These are phyloP conservation scores for Litocranius walleri DNA, from an alignment of 2,113 vertebrate genomes.

Conservation along the genomic window DNA sequence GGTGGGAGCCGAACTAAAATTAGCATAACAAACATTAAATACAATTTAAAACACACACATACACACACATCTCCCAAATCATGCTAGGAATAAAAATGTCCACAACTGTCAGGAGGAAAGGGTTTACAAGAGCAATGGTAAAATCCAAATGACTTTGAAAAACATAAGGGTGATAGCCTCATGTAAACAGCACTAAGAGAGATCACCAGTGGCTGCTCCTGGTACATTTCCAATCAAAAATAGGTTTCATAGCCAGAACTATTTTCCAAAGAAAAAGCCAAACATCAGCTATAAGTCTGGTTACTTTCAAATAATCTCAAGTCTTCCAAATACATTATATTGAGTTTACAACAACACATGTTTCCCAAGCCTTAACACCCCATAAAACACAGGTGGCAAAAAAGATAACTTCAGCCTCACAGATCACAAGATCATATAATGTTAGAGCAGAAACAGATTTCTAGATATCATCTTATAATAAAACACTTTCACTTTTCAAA, in stretches of 20 bases:
- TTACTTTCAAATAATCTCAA: neutral
- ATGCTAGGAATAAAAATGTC: neutral
- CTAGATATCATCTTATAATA: neutral
- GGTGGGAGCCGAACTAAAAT: neutral
- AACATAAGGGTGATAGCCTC: neutral
- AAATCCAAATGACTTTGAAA: neutral
- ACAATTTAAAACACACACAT: neutral
- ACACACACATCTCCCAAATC: neutral
- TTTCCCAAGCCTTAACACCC: neutral
- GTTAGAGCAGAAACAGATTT: neutral
- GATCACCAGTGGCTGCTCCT: neutral
- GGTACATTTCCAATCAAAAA: conserved; percentile 1
- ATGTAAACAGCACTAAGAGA: neutral
- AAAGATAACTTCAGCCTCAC: neutral
- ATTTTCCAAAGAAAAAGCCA: conserved; percentile 14
- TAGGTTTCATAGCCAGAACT: neutral
- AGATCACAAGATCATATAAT: neutral
- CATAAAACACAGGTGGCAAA: neutral
- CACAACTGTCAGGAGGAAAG: neutral
- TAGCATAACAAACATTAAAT: neutral
- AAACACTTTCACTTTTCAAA: neutral
- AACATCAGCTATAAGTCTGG: neutral
- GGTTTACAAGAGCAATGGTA: neutral
- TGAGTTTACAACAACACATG: neutral
- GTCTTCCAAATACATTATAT: neutral